phyloP scores from a whole-genome alignment of 2,113 vertebrate species.

The Aleadryas rufinucha region DNA sequence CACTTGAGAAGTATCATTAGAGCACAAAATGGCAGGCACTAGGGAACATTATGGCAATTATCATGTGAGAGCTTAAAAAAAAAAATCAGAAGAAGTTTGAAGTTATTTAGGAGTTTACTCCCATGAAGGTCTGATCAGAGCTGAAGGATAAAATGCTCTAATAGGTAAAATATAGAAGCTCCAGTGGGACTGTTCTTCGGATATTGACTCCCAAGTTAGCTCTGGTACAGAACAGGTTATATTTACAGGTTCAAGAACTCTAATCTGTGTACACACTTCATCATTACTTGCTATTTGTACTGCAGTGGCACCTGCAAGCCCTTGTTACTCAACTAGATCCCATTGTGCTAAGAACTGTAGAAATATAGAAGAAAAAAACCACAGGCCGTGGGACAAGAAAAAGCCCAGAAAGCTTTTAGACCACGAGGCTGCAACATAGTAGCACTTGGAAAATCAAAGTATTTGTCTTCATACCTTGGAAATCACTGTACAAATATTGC shows the following conservation, averaged over 20 bases:
- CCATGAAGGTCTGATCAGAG: background rate
- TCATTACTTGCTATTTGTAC: background rate
- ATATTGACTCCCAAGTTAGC: background rate
- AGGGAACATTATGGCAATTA: slow-evolving; percentile 41
- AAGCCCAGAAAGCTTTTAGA: background rate
- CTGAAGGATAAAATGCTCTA: background rate
- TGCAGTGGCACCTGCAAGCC: background rate
- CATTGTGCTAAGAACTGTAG: background rate
- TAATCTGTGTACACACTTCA: background rate
- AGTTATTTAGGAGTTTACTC: slow-evolving; percentile 13
- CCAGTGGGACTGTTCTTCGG: background rate
- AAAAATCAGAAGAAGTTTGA: background rate
- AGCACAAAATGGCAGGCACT: slow-evolving; percentile 43
- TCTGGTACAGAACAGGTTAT: background rate
- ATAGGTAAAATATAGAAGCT: background rate
- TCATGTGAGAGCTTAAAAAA: slow-evolving; percentile 1
- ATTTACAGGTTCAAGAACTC: slow-evolving; percentile 18
- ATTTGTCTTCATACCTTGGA: background rate
- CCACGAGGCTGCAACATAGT: background rate
- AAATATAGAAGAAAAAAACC: background rate
- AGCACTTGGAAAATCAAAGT: background rate
- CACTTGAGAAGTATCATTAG: slow-evolving; percentile 39
- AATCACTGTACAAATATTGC: background rate
- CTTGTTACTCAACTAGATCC: background rate
- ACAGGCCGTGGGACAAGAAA: background rate